These are phyloP conservation scores for Penaeus japonicus DNA, from an alignment of 1,140 invertebrate species.

Conservation along the genomic window DNA sequence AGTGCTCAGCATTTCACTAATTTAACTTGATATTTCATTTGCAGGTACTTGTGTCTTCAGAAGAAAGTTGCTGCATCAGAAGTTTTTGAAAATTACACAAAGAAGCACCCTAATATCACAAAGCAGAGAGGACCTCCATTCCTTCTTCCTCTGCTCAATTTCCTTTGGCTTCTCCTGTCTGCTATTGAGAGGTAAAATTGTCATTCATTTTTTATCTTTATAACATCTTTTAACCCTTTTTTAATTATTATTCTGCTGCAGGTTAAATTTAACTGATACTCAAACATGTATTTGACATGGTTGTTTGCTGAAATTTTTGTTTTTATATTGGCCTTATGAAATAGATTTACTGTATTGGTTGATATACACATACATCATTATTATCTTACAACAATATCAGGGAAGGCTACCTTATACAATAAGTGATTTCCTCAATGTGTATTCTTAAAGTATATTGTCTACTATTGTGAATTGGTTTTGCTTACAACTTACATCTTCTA, in stretches of 20 bases:
- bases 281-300: too few species aligned
- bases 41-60: constrained; percentile 76
- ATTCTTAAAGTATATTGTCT: too few species aligned
- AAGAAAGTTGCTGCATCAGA: constrained; percentile 79
- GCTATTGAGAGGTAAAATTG: constrained; percentile 78
- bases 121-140: constrained; percentile 76
- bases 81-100: constrained; percentile 83
- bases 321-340: too few species aligned
- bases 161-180: constrained; percentile 86
- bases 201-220: background rate
- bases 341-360: too few species aligned
- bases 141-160: constrained; percentile 86
- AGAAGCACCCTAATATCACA: constrained; percentile 80
- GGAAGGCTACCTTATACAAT: too few species aligned
- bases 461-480: too few species aligned
- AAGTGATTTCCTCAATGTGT: too few species aligned
- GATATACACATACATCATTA: too few species aligned
- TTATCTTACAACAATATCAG: too few species aligned
- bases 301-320: too few species aligned
- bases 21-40: constrained; percentile 28
- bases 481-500: too few species aligned
- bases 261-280: too few species aligned
- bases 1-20: background rate
- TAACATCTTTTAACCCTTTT: background rate
- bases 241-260: background rate